Evolutionary conservation across 2,888 invertebrate genomes (phyloP), one percentile per base, ranked within the genome.

Genomic region (Monochamus alternatus): DNA sequence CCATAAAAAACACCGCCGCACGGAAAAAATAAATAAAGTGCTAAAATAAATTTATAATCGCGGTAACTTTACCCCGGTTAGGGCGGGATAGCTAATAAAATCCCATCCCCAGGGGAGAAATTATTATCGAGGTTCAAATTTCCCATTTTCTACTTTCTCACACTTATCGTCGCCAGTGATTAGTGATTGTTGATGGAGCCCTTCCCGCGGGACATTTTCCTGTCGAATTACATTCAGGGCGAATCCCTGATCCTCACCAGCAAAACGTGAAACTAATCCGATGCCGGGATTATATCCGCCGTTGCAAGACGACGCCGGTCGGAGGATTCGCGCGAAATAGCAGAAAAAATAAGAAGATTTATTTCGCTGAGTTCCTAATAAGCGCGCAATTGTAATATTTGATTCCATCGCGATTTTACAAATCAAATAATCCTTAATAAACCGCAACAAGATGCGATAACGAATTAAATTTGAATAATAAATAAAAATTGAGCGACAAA

Each of bases 211-310:
- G 79, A 77, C 64, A 73, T 73, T 70, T 77, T 74, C 51, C 59
- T 65, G 72, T 38, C 68, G 78, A 70, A 78, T 78, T 72, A 76
- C 76, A 76, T 77, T 55, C 66, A 65, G 68, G 73, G 68, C 55
- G 55, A 70, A 75, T 77, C 74, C 75, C 74, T 69, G 69, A 70
- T 67, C 77, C 64, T 75, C 74, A 77, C 75, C 74, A 67, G 65
- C 64, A 69, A 73, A 76, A 79, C 77, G 79, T 79, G 79, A 69
- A 77, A 76, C 75, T 77, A 77, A 79, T 79, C 75, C 73, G 66
- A 74, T 73, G 51, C 32, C 52, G 74, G 72, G 78, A 78, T 74
- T 78, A 73, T 74, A 74, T 74, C 73, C 66, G 73, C 73, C 58
- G 59, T 74, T 63, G 63, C 67, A 74, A 76, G 55, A 14, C 55